Conservation (phyloP, 2,113 vertebrate genomes). For the Petroica traversi region DNA sequence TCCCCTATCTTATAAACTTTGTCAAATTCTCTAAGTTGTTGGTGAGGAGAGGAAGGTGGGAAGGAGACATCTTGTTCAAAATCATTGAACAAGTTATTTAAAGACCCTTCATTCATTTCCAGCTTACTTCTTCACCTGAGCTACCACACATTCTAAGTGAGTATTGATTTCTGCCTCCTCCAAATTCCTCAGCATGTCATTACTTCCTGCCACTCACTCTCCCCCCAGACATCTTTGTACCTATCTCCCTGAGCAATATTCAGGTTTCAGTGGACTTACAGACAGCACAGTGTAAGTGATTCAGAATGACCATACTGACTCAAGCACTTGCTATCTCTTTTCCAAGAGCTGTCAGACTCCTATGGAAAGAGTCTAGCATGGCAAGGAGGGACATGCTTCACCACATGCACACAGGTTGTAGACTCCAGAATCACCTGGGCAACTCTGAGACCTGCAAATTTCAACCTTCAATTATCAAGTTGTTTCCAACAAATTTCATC, state of each 20-base stretch:
- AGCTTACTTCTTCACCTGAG: background rate
- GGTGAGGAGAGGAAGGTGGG: background rate
- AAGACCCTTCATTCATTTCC: background rate
- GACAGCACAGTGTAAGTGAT: background rate
- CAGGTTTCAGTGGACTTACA: background rate
- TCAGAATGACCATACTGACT: background rate
- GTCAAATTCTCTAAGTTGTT: background rate
- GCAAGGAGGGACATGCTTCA: background rate
- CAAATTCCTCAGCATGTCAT: background rate
- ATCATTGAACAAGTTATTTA: background rate
- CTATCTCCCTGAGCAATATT: background rate
- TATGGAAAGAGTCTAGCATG: background rate
- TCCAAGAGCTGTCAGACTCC: background rate
- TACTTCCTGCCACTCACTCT: background rate
- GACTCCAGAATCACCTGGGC: background rate
- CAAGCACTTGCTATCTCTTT: fast-evolving
- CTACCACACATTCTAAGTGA: background rate
- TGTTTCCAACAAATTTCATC: background rate
- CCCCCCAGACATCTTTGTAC: fast-evolving
- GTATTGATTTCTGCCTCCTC: background rate
- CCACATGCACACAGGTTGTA: fast-evolving
- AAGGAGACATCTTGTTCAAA: background rate
- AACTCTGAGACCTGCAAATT: background rate
- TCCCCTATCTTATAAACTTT: background rate
- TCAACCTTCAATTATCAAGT: background rate